Conservation (phyloP, 2,797 vertebrate species). For the Onychomys torridus region DNA sequence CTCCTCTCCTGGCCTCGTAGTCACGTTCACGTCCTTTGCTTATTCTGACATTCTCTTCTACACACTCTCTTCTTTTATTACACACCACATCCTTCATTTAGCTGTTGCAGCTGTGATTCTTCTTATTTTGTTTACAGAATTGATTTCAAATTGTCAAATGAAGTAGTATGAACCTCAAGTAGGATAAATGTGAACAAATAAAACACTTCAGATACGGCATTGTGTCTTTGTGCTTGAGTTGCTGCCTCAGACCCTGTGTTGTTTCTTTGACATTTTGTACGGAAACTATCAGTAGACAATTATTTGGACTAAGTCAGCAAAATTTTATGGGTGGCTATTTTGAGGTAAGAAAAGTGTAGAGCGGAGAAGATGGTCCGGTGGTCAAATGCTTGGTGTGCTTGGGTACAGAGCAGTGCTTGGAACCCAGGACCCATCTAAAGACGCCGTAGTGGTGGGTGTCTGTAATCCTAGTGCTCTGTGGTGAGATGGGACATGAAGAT, state of each 20-base stretch:
- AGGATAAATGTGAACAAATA: slow-evolving; percentile 88
- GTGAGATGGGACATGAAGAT: not conserved
- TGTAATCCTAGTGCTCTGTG: not conserved
- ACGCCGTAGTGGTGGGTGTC: accelerated
- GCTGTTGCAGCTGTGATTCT: slow-evolving; percentile 80
- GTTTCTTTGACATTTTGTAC: slow-evolving; percentile 52
- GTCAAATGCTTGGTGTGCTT: not conserved
- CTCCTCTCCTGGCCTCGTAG: slow-evolving; percentile 47
- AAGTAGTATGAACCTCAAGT: slow-evolving; percentile 86
- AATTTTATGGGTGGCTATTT: not conserved
- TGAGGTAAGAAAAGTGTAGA: not conserved
- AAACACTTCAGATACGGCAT: slow-evolving; percentile 82
- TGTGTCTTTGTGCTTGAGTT: slow-evolving; percentile 79
- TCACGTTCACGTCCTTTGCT: slow-evolving; percentile 81
- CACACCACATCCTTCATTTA: slow-evolving; percentile 80
- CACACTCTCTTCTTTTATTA: slow-evolving; percentile 83
- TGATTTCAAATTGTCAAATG: slow-evolving; percentile 86
- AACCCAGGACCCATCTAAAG: no score
- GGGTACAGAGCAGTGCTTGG: not conserved
- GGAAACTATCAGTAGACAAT: not conserved
- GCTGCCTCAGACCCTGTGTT: slow-evolving; percentile 51
- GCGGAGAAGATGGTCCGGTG: not conserved
- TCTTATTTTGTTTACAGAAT: slow-evolving; percentile 86
- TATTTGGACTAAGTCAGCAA: slow-evolving; percentile 9
- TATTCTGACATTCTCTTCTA: slow-evolving; percentile 77